Base-by-base conservation (phyloP, 2,888 invertebrate genomes). In the Acleris emargana region DNA sequence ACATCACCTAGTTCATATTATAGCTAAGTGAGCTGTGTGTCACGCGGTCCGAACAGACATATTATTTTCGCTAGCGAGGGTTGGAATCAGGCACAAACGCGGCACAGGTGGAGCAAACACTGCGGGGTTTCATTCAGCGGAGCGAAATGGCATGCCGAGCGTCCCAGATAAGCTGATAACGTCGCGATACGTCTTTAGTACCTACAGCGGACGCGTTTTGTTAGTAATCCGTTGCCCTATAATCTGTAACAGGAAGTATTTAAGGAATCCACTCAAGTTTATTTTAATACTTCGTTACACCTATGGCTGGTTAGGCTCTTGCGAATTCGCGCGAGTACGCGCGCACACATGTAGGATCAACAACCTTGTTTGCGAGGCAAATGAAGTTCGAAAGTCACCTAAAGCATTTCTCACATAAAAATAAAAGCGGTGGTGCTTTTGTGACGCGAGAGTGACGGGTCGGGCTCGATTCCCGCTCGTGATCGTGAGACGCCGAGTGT, bases 161-260 rank as follows among this genome's bases (percentile, higher is more conserved):
- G 80, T 75, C 72, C 71, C 71, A 88, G 91, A 92, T 91, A 91
- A 90, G 89, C 89, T 89, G 92, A 92, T 92, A 91, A 92, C 80
- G 76, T 69, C 62, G 79, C 86, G 89, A 90, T 90, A 81, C 77
- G 69, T 22, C 16, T 13, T 25, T 51, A 20, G 49, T 51, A 45
- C 55, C 45, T 51, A 50, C 57, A 25, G 67, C 64, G 66, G 77
- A 77, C 75, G 79, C 80, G 81, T 83, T 84, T 80, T 81, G 77
- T 75, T 72, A 76, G 74, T 75, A 74, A 66, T 68, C 66, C 60
- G 67, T 70, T 73, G 69, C 71, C 68, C 67, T 18, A 43, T 52
- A 58, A 66, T 67, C 55, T 43, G 49, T 52, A 67, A 61, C 63
- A 61, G 54, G 64, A 69, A 62, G 59, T 49, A 53, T 50, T 61